phyloP scores from a whole-genome alignment of 1,140 invertebrate species.

The Zaprionus tsacasi region DNA sequence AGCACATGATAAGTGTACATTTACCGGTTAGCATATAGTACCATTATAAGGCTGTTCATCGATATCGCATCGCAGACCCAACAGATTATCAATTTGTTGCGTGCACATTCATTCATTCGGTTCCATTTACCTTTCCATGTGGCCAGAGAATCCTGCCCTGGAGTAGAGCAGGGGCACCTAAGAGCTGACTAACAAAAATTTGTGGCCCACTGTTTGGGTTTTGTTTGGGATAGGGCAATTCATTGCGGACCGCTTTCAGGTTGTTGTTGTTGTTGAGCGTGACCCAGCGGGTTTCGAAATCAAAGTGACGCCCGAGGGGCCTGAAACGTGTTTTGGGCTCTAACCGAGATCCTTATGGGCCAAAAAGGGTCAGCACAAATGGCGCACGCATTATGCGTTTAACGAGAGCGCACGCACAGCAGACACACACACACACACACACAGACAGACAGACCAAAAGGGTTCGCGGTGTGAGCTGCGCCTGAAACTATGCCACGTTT shows the following conservation, averaged over 20 bases:
- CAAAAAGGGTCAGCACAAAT: slow-evolving; percentile 62
- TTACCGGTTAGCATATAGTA: slow-evolving; percentile 6
- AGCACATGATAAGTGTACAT: slow-evolving; percentile 43
- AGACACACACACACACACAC: slow-evolving; percentile 14
- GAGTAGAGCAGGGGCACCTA: slow-evolving; percentile 14
- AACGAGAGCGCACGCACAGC: slow-evolving; percentile 55
- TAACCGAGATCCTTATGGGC: slow-evolving; percentile 8
- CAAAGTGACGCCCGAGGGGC: slow-evolving; percentile 58
- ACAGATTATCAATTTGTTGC: slow-evolving; percentile 63
- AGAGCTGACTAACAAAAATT: slow-evolving; percentile 57
- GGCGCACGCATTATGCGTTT: slow-evolving; percentile 61
- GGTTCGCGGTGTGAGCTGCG: neutral
- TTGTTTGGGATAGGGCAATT: slow-evolving; percentile 61
- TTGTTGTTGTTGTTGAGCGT: slow-evolving; percentile 8
- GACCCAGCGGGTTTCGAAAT: slow-evolving; percentile 59
- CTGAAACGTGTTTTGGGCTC: slow-evolving; percentile 43
- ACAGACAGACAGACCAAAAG: slow-evolving; percentile 4
- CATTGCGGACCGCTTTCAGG: slow-evolving; percentile 38
- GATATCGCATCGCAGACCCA: slow-evolving; percentile 48
- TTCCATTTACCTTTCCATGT: slow-evolving; percentile 36
- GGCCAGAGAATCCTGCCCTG: neutral
- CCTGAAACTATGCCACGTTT: slow-evolving; percentile 44
- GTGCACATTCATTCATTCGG: slow-evolving; percentile 49
- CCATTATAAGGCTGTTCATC: slow-evolving; percentile 18
- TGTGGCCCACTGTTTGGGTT: slow-evolving; percentile 19